A percentile compares a stretch with the other conserved stretches of the same genome.
These are phyloP conservation scores for Rhizoglyphus robini DNA, from an alignment of 1,140 invertebrate genomes.

Conservation along the genomic window DNA sequence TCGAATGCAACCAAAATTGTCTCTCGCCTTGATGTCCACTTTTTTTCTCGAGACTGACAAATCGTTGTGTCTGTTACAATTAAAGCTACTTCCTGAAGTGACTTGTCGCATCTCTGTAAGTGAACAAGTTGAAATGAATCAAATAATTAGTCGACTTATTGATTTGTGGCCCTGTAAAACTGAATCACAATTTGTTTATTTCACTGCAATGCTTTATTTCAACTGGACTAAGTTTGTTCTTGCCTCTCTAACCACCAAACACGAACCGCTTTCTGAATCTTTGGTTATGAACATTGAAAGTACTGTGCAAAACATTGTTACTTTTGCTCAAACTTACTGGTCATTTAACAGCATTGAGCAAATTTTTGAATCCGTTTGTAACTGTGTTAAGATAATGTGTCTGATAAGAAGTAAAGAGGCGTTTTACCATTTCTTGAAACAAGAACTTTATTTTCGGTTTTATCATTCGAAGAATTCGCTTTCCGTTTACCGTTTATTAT, in stretches of 20 bases:
- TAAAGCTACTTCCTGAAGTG: too few species aligned
- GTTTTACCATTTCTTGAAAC: neutral
- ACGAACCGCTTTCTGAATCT: too few species aligned
- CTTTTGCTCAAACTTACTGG: neutral
- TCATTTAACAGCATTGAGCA: neutral
- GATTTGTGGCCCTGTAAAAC: neutral
- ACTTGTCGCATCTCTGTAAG: too few species aligned
- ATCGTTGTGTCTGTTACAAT: neutral
- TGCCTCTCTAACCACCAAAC: too few species aligned
- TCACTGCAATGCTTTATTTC: neutral
- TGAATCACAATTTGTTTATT: neutral
- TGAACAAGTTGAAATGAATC: neutral
- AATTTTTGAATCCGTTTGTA: neutral
- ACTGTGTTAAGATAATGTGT: neutral
- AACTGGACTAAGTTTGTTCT: neutral
- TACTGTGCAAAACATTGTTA: neutral
- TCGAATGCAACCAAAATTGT: neutral
- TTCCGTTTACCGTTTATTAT: neutral
- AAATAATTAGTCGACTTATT: neutral
- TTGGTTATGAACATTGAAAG: too few species aligned
- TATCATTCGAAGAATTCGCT: neutral
- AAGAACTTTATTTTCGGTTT: neutral
- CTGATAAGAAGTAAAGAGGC: neutral
- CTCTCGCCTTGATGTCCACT: neutral
- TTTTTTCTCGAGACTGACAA: neutral